Evolutionary conservation across 2,797 vertebrate genomes (phyloP), one percentile per base, ranked within the genome.

Genomic region (Mus spretus): DNA sequence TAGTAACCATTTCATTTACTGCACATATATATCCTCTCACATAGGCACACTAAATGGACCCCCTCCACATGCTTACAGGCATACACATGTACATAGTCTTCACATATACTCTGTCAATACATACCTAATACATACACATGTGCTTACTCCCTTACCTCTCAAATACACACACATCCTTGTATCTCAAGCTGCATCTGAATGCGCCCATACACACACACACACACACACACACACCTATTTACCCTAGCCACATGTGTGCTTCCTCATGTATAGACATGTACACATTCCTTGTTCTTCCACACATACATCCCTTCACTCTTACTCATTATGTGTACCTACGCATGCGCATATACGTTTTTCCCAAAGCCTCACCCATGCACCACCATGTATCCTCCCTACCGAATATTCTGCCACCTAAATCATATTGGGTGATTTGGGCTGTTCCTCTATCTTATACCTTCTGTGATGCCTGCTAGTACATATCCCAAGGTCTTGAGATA

Each of bases 351-450:
- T 59, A 40, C 40, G 50, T 37, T n/a, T 67, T 70, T 72, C 50
- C 72, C 47, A 72, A 70, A 63, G 57, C 11, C 17, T 34, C 53
- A 72, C 50, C 91, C n/a, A 34, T 13, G 81, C 1, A 77, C 50
- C 24, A 53, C 83, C 47, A 10, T 24, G 78, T 3, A 77, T 44
- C 55, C 50, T 50, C 44, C 19, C 88, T 9, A 28, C 28, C 10
- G 11, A 44, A 72, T 11, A 90, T n/a, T 94, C 53, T 78, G 50
- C 65, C 0, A 0, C 47, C 57, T 15, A 53, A 34, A 28, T 37
- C 86, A 90, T 63, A 19, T 57, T 96, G 31, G 15, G 65, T 75
- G 40, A 90, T 88, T 88, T 79, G 82, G 78, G 67, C 40, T 70
- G 28, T 53, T 75, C 24, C 61, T 95, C 20, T 70, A 47, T 31